These are phyloP conservation scores for Eremobia ochroleuca DNA, from an alignment of 2,888 invertebrate genomes.

Conservation along the genomic window DNA sequence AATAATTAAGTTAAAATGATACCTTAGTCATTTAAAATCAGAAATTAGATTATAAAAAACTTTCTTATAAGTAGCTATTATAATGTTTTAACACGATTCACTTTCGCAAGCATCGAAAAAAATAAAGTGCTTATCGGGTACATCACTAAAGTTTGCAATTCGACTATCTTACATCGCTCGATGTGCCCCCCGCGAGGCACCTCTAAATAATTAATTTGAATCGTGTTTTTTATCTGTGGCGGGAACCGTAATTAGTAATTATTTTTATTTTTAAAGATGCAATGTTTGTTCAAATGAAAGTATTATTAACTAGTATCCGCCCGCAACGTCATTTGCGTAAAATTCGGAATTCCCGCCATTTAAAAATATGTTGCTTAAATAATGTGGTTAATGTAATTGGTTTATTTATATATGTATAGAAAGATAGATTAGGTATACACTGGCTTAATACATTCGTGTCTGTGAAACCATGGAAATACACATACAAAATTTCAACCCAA, in stretches of 20 bases:
- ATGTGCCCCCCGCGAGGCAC: conserved; percentile 66
- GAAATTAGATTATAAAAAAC: background rate
- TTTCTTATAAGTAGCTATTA: background rate
- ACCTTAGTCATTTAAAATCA: background rate
- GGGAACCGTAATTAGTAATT: conserved; percentile 37
- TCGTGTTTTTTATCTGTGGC: conserved; percentile 51
- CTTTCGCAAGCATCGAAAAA: conserved; percentile 20
- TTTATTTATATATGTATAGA: too few relatives aligned
- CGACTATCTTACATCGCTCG: conserved; percentile 61
- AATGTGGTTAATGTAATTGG: too few relatives aligned
- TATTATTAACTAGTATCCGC: too few relatives aligned
- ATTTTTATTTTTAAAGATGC: conserved; percentile 44
- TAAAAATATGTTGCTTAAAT: too few relatives aligned
- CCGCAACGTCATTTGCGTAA: too few relatives aligned
- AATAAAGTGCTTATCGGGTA: conserved; percentile 38
- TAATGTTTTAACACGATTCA: background rate
- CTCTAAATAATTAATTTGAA: conserved; percentile 74
- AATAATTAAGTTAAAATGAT: background rate
- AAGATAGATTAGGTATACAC: too few relatives aligned
- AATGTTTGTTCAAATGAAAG: conserved; percentile 45
- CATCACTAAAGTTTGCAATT: conserved; percentile 58
- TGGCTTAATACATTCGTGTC: too few relatives aligned
- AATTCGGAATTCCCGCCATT: too few relatives aligned
- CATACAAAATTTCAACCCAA: too few relatives aligned
- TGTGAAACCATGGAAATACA: too few relatives aligned